phyloP scores from a whole-genome alignment of 2,113 vertebrate species.

The Panurus biarmicus region DNA sequence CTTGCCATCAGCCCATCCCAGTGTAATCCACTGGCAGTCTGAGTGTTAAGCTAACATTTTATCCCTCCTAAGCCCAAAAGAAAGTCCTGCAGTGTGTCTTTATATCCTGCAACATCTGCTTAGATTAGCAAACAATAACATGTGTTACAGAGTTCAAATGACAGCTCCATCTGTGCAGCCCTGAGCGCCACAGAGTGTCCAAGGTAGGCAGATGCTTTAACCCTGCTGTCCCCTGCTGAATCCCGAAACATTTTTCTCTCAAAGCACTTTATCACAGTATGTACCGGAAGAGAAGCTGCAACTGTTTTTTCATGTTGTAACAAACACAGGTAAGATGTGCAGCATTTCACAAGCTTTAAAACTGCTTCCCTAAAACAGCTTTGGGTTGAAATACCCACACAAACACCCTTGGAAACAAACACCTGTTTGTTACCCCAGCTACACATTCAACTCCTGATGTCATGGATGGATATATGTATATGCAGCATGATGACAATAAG shows the following conservation, averaged over 20 bases:
- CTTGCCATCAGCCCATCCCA: neutral
- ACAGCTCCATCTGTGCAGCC: conserved; percentile 12
- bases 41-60: neutral
- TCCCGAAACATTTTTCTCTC: neutral
- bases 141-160: neutral
- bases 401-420: neutral
- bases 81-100: conserved; percentile 10
- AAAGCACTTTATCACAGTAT: neutral
- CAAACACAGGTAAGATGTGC: neutral
- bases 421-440: neutral
- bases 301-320: neutral
- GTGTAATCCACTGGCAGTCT: neutral
- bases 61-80: neutral
- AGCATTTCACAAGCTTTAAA: neutral
- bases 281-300: neutral
- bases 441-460: neutral
- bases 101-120: conserved; percentile 29
- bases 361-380: neutral
- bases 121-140: conserved; percentile 41
- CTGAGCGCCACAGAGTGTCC: neutral
- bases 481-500: neutral
- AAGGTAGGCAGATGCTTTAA: neutral
- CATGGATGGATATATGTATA: neutral
- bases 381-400: neutral
- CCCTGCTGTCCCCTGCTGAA: neutral